Evolutionary conservation across 2,797 vertebrate genomes (phyloP).

Genomic region (Petrocephalus sullivani): DNA sequence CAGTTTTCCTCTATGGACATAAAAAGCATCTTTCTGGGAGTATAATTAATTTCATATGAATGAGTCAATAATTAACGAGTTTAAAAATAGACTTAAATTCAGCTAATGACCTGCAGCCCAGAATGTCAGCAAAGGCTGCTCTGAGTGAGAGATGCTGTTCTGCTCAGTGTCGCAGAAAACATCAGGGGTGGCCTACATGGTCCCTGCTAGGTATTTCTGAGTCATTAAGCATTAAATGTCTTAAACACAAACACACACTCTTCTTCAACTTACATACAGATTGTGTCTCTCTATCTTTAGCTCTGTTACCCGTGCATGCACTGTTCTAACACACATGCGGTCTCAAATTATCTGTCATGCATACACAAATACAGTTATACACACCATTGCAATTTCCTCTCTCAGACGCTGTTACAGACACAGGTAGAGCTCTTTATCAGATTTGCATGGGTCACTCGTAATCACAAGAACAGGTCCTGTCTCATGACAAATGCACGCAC

Average conservation of each 20-base stretch:
- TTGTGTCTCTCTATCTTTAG: not conserved
- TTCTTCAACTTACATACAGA: constrained; percentile 20
- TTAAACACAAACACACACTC: constrained; percentile 29
- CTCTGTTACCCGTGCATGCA: not conserved
- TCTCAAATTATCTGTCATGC: not conserved
- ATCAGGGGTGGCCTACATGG: constrained; percentile 40
- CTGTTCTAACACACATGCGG: not conserved
- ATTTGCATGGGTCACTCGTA: not conserved
- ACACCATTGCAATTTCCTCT: not conserved
- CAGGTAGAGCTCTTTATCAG: not conserved
- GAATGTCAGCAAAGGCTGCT: constrained; percentile 39
- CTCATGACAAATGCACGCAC: not conserved
- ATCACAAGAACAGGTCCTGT: not conserved
- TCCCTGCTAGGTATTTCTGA: constrained; percentile 46
- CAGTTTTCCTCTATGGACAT: not conserved
- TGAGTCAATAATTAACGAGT: not conserved
- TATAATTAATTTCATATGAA: not conserved
- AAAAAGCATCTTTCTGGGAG: constrained; percentile 22
- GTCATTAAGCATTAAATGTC: constrained; percentile 47
- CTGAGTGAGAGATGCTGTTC: not conserved
- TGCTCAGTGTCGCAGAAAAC: constrained; percentile 14
- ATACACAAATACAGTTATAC: constrained; percentile 10
- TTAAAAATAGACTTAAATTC: constrained; percentile 5
- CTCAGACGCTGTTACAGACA: not conserved
- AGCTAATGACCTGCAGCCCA: constrained; percentile 41